Evolutionary conservation across 2,113 vertebrate species (phyloP), one percentile per base, ranked within the genome.

Genomic region (Gracilinanus agilis): DNA sequence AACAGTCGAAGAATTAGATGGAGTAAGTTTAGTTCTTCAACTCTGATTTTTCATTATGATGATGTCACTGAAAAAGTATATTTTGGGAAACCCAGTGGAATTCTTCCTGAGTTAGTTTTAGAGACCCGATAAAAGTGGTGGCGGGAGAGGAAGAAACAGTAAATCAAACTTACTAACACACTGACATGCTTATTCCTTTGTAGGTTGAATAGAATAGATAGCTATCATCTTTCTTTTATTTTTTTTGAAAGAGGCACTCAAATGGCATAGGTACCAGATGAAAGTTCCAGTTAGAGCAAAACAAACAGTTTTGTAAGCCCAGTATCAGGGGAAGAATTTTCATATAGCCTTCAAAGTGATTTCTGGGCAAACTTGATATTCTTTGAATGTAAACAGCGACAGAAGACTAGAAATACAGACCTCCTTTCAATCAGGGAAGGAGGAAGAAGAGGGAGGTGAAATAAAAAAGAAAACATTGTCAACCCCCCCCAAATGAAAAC

Each of bases 251-350:
- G 53, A 95, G 88, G 88, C 58, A 12, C n/a, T 83, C 8, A 0
- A 53, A 25, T 89, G 90, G 9, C 54, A 93, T 94, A 58, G 58
- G 54, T 93, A 21, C 29, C 75, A 90, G 93, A 90, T 56, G 53
- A 92, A 94, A 75, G 89, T 94, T 94, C 55, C 55, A 9, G 53
- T 94, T 93, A 90, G 93, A 93, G 67, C 55, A 90, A 89, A 93
- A 56, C 75, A 54, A 49, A 40, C 1, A 53, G 58, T 89, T 96
- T 61, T 19, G 1, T 89, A 91, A 92, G 53, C 44, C 44, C 5
- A 16, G 3, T 53, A 56, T 44, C 25, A 55, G 25, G 56, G 90
- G 56, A 13, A 25, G 0, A 11, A 44, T 90, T 49, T 54, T 54
- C 2, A 90, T 29, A 27, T 21, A 19, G 0, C 3, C 8, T 54